Evolutionary conservation across 2,888 invertebrate species (phyloP).

Genomic region (Morpho achilles): DNA sequence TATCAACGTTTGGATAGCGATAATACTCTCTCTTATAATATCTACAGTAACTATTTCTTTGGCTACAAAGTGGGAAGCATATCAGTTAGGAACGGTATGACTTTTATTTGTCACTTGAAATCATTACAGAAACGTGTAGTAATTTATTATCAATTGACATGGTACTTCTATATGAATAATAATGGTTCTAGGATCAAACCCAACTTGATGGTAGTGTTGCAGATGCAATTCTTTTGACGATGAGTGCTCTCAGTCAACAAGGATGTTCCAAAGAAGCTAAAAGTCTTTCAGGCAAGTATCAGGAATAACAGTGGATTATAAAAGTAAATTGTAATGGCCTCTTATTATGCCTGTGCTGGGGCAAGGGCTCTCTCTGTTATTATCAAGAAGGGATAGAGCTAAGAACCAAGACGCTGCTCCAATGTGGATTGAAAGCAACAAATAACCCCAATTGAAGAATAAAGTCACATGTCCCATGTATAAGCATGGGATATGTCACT

Average conservation of each 20-base stretch:
- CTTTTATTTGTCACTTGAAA: not conserved
- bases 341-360: no score
- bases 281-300: conserved; percentile 41
- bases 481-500: no score
- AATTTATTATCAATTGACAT: not conserved
- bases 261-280: conserved; percentile 71
- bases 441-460: no score
- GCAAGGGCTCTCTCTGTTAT: no score
- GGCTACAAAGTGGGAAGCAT: conserved; percentile 54
- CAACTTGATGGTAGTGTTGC: conserved; percentile 49
- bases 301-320: no score
- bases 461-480: no score
- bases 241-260: conserved; percentile 80
- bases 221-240: conserved; percentile 70
- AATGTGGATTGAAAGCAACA: no score
- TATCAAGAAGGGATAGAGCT: no score
- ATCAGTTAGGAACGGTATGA: conserved; percentile 35
- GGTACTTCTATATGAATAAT: not conserved
- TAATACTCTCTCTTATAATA: conserved; percentile 54
- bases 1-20: conserved; percentile 78
- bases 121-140: not conserved
- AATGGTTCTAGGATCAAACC: conserved; percentile 35
- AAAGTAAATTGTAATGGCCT: no score
- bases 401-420: no score
- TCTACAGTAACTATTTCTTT: conserved; percentile 51